Percentiles rank a stretch among this genome's conserved stretches.
phyloP scores from a whole-genome alignment of 2,797 vertebrate species.

The Holocentrus rufus region DNA sequence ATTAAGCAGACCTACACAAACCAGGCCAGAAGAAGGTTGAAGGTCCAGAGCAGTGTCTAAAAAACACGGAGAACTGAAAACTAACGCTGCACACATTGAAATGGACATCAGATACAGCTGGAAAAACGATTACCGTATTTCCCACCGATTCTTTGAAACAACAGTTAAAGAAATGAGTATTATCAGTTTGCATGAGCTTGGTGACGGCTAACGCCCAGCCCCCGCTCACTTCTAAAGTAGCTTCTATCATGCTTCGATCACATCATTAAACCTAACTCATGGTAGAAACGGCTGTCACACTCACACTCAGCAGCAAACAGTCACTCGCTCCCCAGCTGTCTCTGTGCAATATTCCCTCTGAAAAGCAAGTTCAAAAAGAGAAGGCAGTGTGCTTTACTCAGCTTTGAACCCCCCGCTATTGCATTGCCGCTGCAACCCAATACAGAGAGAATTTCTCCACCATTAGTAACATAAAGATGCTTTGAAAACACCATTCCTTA shows the following conservation, averaged over 20 bases:
- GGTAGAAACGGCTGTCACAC: constrained; percentile 51
- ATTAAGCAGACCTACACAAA: constrained; percentile 63
- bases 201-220: constrained; percentile 21
- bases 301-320: constrained; percentile 51
- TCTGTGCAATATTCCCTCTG: constrained; percentile 68
- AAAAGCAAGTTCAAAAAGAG: constrained; percentile 75
- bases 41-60: constrained; percentile 38
- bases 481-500: constrained; percentile 41
- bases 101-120: constrained; percentile 18
- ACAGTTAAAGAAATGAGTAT: constrained; percentile 11
- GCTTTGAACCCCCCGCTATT: constrained; percentile 67
- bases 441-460: constrained; percentile 47
- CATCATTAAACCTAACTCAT: constrained; percentile 70
- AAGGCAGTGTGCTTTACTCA: constrained; percentile 55
- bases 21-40: constrained; percentile 52
- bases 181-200: constrained; percentile 22
- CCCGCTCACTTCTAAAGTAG: constrained; percentile 37
- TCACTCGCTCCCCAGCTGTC: constrained; percentile 63
- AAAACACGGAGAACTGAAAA: constrained; percentile 45
- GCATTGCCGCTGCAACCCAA: constrained; percentile 31
- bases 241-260: constrained; percentile 54
- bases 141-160: constrained; percentile 25
- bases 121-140: constrained; percentile 19
- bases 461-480: constrained; percentile 46
- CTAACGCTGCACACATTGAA: constrained; percentile 19